These are phyloP conservation scores for Nephrotoma guestfalica DNA, from an alignment of 2,888 invertebrate species.

Conservation along the genomic window DNA sequence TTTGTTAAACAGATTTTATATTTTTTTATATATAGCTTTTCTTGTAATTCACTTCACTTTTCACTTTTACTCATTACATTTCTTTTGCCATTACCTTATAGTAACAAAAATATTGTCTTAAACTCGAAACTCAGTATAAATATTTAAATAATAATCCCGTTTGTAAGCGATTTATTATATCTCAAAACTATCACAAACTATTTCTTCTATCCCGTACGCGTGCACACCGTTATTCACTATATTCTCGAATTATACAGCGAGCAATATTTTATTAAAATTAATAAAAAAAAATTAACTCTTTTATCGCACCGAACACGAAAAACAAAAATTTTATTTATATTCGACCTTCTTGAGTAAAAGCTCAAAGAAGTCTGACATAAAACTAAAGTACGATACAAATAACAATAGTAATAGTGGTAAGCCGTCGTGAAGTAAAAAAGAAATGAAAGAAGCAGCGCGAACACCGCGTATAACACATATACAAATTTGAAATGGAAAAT, in stretches of 20 bases:
- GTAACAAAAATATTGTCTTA: background rate
- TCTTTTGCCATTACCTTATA: background rate
- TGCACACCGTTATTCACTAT: background rate
- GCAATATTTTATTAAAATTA: background rate
- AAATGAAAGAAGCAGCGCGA: background rate
- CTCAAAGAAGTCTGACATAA: conserved; percentile 32
- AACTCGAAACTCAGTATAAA: background rate
- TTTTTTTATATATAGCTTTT: background rate
- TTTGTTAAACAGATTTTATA: background rate
- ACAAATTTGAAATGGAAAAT: background rate
- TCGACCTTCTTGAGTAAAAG: conserved; percentile 34
- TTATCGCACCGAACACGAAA: background rate
- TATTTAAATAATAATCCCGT: too few species aligned
- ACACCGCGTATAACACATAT: background rate
- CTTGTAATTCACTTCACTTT: background rate
- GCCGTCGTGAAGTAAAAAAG: background rate
- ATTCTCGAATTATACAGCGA: background rate
- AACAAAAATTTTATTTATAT: conserved; percentile 10
- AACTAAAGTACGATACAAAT: background rate
- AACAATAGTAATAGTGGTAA: background rate
- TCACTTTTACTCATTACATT: background rate
- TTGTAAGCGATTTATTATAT: background rate
- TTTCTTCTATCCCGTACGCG: background rate
- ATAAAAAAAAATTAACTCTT: background rate
- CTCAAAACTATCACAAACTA: background rate